These are phyloP conservation scores for Pterostichus madidus DNA, from an alignment of 2,888 invertebrate species.

Conservation along the genomic window DNA sequence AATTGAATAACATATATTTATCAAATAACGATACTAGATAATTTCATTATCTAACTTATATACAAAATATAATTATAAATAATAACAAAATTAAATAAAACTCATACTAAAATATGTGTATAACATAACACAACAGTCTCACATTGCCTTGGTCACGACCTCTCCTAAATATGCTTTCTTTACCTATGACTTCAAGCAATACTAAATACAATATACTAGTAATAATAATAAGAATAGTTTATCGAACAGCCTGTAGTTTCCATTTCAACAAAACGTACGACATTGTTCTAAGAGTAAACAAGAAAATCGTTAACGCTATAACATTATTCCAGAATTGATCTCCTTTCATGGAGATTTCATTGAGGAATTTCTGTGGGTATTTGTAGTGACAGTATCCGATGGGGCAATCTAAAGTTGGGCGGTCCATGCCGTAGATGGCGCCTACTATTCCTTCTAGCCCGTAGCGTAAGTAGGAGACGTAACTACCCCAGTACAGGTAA, in stretches of 20 bases:
- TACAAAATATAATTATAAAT: constrained; percentile 34
- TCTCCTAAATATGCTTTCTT: background rate
- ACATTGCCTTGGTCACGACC: constrained; percentile 1
- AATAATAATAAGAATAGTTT: constrained; percentile 70
- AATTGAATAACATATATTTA: background rate
- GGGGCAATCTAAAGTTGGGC: constrained; percentile 88
- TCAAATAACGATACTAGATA: background rate
- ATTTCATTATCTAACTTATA: constrained; percentile 1
- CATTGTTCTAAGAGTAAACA: constrained; percentile 82
- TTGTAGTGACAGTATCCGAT: constrained; percentile 91
- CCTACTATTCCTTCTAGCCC: constrained; percentile 92
- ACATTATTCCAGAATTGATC: constrained; percentile 93
- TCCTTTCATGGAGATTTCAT: constrained; percentile 88
- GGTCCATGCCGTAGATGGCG: constrained; percentile 90
- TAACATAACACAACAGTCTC: constrained; percentile 35
- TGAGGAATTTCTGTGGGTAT: constrained; percentile 88
- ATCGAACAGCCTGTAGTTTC: constrained; percentile 86
- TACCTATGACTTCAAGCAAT: background rate
- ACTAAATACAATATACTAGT: background rate
- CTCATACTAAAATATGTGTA: constrained; percentile 23
- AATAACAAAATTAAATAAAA: constrained; percentile 43
- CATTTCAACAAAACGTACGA: constrained; percentile 88
- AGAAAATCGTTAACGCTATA: constrained; percentile 84
- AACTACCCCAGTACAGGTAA: constrained; percentile 94
- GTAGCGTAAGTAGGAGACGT: constrained; percentile 94